Percentiles rank a stretch among this genome's conserved stretches.
Evolutionary conservation across 1,140 invertebrate species (phyloP).

Genomic region (Zelostemma sp.): DNA sequence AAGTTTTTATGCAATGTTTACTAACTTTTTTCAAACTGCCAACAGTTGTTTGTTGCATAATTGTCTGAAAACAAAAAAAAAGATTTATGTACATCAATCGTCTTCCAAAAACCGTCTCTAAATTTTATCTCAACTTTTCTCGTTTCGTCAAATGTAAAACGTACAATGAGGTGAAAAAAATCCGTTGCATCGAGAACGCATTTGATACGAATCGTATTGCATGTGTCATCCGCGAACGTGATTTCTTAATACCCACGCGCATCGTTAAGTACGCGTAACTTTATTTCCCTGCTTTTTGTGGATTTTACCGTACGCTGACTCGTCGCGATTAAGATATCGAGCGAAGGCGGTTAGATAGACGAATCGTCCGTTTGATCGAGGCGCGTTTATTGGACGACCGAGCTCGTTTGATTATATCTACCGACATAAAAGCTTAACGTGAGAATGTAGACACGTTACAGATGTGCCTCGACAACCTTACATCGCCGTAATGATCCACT

Average conservation of each 20-base stretch:
- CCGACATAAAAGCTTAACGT: constrained; percentile 22
- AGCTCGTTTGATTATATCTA: constrained; percentile 8
- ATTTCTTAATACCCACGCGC: constrained; percentile 28
- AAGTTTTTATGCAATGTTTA: constrained; percentile 6
- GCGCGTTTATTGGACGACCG: constrained; percentile 32
- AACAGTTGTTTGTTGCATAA: constrained; percentile 48
- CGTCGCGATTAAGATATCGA: constrained; percentile 40
- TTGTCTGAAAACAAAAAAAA: constrained; percentile 48
- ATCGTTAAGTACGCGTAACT: constrained; percentile 30
- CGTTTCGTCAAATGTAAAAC: background rate
- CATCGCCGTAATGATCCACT: constrained; percentile 1
- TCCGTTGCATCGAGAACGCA: too few relatives aligned
- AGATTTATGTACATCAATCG: constrained; percentile 13
- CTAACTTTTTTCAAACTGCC: constrained; percentile 49
- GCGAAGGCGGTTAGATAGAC: constrained; percentile 37
- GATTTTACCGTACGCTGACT: constrained; percentile 32
- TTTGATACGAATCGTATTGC: too few relatives aligned
- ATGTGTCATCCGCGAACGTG: too few relatives aligned
- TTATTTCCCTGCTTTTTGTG: constrained; percentile 17
- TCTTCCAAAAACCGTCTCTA: too few relatives aligned
- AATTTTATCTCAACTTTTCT: too few relatives aligned
- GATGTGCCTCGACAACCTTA: constrained; percentile 21
- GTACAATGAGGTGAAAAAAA: background rate
- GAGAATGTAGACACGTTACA: constrained; percentile 26
- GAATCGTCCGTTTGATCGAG: constrained; percentile 24